phyloP scores from a whole-genome alignment of 2,888 invertebrate species.

The Mayetiola destructor region DNA sequence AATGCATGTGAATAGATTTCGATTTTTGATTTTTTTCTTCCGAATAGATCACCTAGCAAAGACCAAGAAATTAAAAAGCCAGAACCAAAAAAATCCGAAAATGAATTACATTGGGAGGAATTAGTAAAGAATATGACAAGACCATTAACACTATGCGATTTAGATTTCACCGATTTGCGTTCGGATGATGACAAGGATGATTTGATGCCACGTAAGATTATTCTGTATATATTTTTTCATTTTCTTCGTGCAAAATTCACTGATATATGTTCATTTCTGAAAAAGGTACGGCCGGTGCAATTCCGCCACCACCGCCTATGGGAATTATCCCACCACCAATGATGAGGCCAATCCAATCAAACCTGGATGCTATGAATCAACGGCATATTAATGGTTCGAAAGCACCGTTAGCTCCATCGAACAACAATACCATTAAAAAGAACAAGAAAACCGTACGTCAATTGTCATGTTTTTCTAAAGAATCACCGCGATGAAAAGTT shows the following conservation, averaged over 20 bases:
- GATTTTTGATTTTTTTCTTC: constrained; percentile 15
- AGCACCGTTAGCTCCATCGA: constrained; percentile 40
- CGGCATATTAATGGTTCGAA: constrained; percentile 30
- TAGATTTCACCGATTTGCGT: constrained; percentile 89
- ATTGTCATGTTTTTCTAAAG: background rate
- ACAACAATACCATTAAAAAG: constrained; percentile 47
- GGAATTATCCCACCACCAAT: constrained; percentile 39
- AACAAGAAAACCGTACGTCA: constrained; percentile 77
- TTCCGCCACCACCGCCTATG: constrained; percentile 67
- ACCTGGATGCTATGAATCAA: constrained; percentile 34
- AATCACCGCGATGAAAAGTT: background rate
- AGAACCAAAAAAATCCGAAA: constrained; percentile 77
- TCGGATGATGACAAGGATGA: constrained; percentile 78
- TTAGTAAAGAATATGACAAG: constrained; percentile 60
- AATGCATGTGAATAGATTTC: background rate
- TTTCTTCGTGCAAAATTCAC: no score
- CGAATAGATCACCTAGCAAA: constrained; percentile 55
- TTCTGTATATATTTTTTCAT: no score
- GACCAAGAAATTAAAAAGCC: constrained; percentile 53
- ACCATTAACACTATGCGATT: constrained; percentile 73
- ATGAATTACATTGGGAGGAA: constrained; percentile 92
- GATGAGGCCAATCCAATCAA: constrained; percentile 44
- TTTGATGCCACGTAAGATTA: constrained; percentile 50
- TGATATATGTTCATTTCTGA: no score
- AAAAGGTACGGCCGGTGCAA: constrained; percentile 47